Evolutionary conservation across 2,797 vertebrate genomes (phyloP), one percentile per base, ranked within the genome.

Genomic region (Neosalanx taihuensis): DNA sequence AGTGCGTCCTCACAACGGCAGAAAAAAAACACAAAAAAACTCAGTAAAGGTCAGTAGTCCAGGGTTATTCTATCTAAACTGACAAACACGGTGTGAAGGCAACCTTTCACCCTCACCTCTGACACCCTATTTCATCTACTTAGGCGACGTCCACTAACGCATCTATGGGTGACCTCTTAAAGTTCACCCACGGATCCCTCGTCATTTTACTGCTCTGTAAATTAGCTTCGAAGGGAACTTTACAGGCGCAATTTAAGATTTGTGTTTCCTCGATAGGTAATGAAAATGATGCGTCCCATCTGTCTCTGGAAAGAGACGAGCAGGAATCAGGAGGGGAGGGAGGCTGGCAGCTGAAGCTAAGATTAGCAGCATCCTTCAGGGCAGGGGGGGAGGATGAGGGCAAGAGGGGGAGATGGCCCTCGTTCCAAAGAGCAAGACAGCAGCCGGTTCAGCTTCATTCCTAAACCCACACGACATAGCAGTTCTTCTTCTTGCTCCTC

Each of bases 201-300:
- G 10, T 46, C 41, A 9, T 46, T 46, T 46, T 46, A 46, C 41
- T 46, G 12, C 7, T 46, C 41, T 46, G 41, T 46, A 46, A 46
- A 46, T 46, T 46, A 46, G 41, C 9, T 46, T 46, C 79, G 57
- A 41, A 72, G 53, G 79, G 79, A 84, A 79, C 82, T 81, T 87
- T 87, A 84, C 69, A 75, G 75, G 75, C 83, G 83, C 76, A 86
- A 78, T 89, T 85, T 85, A 64, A 84, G 78, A 71, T 18, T 75
- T 89, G 83, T 65, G 72, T 86, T 86, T 85, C 76, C 49, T 76
- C 74, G 81, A 90, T 92, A 89, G 90, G 90, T 89, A 90, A 91
- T 90, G 80, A 85, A 88, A 87, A 84, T 3, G 17, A 79, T 81
- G 70, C 78, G 69, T 77, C 84, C 31, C 18, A 15, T 49, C 37